Percentiles rank a stretch among this genome's conserved stretches.
phyloP scores from a whole-genome alignment of 2,888 invertebrate species.

The Apamea sordens region DNA sequence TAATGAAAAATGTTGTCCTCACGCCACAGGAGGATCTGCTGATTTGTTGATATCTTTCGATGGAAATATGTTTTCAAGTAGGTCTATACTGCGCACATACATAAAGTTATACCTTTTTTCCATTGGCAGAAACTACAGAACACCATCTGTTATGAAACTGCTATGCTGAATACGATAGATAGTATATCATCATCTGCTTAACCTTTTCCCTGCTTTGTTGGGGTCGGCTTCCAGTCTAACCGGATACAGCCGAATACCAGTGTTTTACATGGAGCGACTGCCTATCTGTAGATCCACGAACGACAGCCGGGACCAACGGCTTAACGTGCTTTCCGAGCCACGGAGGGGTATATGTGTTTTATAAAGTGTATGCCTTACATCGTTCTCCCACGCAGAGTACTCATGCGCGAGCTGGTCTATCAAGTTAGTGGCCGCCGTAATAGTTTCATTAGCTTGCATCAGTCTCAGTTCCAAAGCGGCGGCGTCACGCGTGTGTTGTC shows the following conservation, averaged over 20 bases:
- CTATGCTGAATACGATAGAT: neutral
- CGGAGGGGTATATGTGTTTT: neutral
- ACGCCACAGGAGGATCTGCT: neutral
- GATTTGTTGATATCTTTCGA: neutral
- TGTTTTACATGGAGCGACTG: too few species aligned
- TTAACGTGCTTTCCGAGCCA: too few species aligned
- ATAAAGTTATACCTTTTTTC: neutral
- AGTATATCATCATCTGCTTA: neutral
- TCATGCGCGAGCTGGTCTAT: slow-evolving; percentile 97
- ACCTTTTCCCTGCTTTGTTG: too few species aligned
- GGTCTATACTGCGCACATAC: neutral
- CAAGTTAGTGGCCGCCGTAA: slow-evolving; percentile 93
- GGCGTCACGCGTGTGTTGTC: slow-evolving; percentile 97
- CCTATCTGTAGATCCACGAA: too few species aligned
- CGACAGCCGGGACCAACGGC: too few species aligned
- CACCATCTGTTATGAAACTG: neutral
- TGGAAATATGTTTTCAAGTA: neutral
- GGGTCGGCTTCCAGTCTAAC: too few species aligned
- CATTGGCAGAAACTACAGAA: neutral
- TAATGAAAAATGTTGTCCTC: neutral
- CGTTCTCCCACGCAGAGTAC: slow-evolving; percentile 94
- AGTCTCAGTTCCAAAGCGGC: slow-evolving; percentile 97
- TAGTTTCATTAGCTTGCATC: slow-evolving; percentile 93
- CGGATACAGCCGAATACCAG: too few species aligned
- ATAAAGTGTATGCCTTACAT: slow-evolving; percentile 74